A percentile compares a stretch with the other conserved stretches of the same genome.
Evolutionary conservation across 2,797 vertebrate species (phyloP).

Genomic region (Euthynnus affinis): DNA sequence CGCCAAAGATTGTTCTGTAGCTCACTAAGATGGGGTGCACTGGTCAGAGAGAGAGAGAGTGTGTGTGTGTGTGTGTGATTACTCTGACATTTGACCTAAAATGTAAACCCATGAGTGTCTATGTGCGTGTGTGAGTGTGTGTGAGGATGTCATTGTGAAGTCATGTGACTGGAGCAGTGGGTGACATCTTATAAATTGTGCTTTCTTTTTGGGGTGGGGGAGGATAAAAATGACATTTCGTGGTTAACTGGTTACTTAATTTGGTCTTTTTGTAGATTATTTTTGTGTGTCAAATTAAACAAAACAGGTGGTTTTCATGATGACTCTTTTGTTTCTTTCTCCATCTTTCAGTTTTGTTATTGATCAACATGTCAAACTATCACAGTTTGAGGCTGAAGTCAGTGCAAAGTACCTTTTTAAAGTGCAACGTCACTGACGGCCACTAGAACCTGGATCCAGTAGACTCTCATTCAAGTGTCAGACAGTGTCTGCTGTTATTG

Average conservation of each 20-base stretch:
- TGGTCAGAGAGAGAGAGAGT: conserved; percentile 48
- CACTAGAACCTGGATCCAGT: too few relatives aligned
- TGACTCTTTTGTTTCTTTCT: conserved; percentile 7
- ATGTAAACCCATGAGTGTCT: conserved; percentile 65
- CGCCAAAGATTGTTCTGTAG: conserved; percentile 83
- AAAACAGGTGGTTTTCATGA: conserved; percentile 82
- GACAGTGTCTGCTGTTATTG: too few relatives aligned
- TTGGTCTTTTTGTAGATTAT: conserved; percentile 85
- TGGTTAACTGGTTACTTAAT: conserved; percentile 79
- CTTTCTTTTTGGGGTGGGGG: conserved; percentile 52
- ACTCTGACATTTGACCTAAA: conserved; percentile 34
- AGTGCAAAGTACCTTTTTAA: too few relatives aligned
- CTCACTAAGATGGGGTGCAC: conserved; percentile 72
- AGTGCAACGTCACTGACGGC: too few relatives aligned
- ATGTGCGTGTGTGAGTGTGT: too few relatives aligned
- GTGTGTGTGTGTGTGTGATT: conserved; percentile 5
- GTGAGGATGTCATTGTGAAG: conserved; percentile 71
- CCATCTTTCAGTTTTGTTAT: not conserved
- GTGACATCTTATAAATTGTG: conserved; percentile 73
- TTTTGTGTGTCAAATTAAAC: conserved; percentile 87
- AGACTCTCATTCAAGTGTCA: too few relatives aligned
- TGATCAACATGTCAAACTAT: too few relatives aligned
- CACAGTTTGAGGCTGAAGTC: too few relatives aligned
- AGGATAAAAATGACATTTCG: conserved; percentile 67
- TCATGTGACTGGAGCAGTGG: conserved; percentile 77